phyloP scores from a whole-genome alignment of 2,888 invertebrate species.

The Dynastes maya region DNA sequence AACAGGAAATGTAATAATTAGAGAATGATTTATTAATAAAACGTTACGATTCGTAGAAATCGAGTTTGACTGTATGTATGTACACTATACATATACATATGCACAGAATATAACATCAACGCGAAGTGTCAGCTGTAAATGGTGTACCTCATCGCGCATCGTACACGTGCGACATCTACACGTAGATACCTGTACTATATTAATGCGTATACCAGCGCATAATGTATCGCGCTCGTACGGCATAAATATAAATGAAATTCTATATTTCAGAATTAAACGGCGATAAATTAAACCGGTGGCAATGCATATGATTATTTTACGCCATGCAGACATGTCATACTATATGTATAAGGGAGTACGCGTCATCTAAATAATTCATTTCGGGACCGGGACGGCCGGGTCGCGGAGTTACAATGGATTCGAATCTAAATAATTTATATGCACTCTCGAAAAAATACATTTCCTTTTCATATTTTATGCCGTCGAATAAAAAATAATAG shows the following conservation, averaged over 20 bases:
- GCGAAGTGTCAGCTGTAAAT: neutral
- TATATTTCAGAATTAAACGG: constrained; percentile 63
- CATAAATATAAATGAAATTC: constrained; percentile 53
- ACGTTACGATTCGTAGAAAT: constrained; percentile 12
- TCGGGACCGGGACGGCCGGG: constrained; percentile 52
- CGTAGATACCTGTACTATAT: too few species aligned
- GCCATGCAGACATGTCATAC: constrained; percentile 65
- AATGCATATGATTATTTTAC: constrained; percentile 64
- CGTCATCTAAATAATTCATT: constrained; percentile 63
- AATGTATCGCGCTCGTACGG: neutral
- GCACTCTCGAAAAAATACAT: constrained; percentile 70
- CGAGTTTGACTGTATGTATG: neutral
- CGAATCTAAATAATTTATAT: constrained; percentile 69
- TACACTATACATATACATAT: neutral
- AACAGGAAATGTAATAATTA: constrained; percentile 31
- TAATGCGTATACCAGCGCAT: too few species aligned
- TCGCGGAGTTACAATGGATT: constrained; percentile 66
- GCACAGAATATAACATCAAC: neutral
- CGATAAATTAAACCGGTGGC: constrained; percentile 65
- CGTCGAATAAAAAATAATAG: constrained; percentile 70
- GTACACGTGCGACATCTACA: too few species aligned
- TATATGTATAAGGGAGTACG: constrained; percentile 63
- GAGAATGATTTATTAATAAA: constrained; percentile 31
- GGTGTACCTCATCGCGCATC: too few species aligned
- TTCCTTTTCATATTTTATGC: constrained; percentile 66